Base-by-base conservation (phyloP, 2,113 vertebrate species). In the Amblyornis subalaris region DNA sequence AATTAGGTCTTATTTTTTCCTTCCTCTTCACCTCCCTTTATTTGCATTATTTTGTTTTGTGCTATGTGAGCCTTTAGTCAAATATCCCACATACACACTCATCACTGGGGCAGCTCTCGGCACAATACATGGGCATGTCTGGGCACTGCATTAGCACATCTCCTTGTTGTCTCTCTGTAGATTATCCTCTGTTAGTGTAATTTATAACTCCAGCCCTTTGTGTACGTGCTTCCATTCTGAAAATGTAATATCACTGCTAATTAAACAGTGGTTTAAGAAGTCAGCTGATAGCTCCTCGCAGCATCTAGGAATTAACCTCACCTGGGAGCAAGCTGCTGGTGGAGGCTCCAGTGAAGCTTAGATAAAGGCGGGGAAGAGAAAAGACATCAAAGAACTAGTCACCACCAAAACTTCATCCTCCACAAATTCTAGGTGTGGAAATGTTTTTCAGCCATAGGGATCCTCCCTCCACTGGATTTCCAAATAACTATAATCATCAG, bases 361-460 rank as follows among this genome's bases (percentile, higher is more conserved):
- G 91, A 96, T 95, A 90, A 90, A 95, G 92, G 89, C 48, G 8
- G 94, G 73, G 86, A 58, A 85, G 92, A 73, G 76, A 84, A 86
- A 93, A 93, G 76, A 96, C 94, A 93, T 96, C 95, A 96, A 94
- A 96, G 95, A 62, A 53, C 76, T 23, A 94, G 76, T 95, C 93
- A 87, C 61, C 91, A 92, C 76, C 89, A 95, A 93, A 94, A 84
- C 86, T 69, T 95, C 95, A 92, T 95, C 95, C 95, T 93, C 84
- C 95, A 87, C 94, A 92, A 92, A 96, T 94, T 96, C 90, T 93
- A 95, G 96, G 95, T 93, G 96, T 96, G 96, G 95, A 96, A 90
- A 84, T 51, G 64, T 90, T 96, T 95, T 88, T 86, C 90, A 93
- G 72, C 51, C 80, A 78, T 33, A 57, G 73, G 96, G 91, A 94